These are phyloP conservation scores for Bos javanicus DNA, from an alignment of 2,113 vertebrate genomes.

Conservation along the genomic window DNA sequence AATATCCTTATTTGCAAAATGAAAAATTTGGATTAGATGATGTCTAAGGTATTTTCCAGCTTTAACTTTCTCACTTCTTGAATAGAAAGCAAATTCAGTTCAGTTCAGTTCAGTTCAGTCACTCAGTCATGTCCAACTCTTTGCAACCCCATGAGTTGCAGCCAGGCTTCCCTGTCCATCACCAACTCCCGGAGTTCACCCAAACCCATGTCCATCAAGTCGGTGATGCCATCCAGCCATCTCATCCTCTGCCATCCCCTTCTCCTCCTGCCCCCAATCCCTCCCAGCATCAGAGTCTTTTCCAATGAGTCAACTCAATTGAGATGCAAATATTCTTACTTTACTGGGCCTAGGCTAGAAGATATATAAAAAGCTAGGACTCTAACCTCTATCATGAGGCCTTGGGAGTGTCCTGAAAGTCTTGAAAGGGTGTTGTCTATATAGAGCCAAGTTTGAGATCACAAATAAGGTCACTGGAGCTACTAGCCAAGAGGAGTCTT, in stretches of 20 bases:
- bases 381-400: not conserved
- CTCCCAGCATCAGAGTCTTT: too few species aligned
- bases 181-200: too few species aligned
- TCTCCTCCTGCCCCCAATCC: too few species aligned
- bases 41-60: not conserved
- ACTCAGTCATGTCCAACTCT: too few species aligned
- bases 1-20: not conserved
- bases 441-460: not conserved
- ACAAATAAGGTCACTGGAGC: not conserved
- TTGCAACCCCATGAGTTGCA: too few species aligned
- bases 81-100: not conserved
- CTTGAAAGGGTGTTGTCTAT: not conserved
- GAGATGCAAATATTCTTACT: not conserved
- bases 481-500: not conserved
- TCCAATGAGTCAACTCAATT: too few species aligned
- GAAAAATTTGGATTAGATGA: not conserved
- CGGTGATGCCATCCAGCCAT: too few species aligned
- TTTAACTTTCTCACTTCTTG: not conserved
- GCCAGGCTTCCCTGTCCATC: too few species aligned
- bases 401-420: not conserved
- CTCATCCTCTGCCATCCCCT: too few species aligned
- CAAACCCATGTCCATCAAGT: too few species aligned
- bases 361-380: not conserved
- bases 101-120: too few species aligned
- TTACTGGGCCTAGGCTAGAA: not conserved